A percentile compares a stretch with the other conserved stretches of the same genome.
These are phyloP conservation scores for Hyles lineata DNA, from an alignment of 2,888 invertebrate genomes.

Conservation along the genomic window DNA sequence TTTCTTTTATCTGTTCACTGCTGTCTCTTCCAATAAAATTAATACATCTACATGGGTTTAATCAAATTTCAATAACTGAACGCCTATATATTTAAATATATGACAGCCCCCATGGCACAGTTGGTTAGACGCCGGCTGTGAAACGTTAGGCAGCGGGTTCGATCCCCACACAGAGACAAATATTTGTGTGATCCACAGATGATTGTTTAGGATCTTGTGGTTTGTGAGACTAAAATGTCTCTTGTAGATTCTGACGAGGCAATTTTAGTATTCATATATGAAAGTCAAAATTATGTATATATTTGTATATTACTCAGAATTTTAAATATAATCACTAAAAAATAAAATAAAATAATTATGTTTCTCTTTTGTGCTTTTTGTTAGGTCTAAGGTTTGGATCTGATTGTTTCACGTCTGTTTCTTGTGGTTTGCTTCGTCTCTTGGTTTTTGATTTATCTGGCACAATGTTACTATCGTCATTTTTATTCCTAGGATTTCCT, in stretches of 20 bases:
- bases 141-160: too few species aligned
- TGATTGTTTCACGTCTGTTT: constrained; percentile 53
- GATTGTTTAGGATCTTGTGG: too few species aligned
- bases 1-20: too few species aligned
- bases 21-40: too few species aligned
- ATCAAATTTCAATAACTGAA: too few species aligned
- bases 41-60: too few species aligned
- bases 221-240: background rate
- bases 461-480: constrained; percentile 51
- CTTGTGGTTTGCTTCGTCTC: constrained; percentile 56
- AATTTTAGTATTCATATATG: background rate
- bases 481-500: constrained; percentile 48
- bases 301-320: constrained; percentile 19
- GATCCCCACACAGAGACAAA: too few species aligned
- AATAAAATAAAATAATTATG: constrained; percentile 28
- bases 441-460: constrained; percentile 58
- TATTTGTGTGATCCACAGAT: too few species aligned
- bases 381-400: constrained; percentile 53
- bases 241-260: too few species aligned
- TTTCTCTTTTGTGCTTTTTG: constrained; percentile 68
- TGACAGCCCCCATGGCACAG: too few species aligned
- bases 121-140: too few species aligned
- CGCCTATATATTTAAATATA: too few species aligned
- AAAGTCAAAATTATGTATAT: background rate
- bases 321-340: constrained; percentile 8